A percentile compares a stretch with the other conserved stretches of the same genome.
phyloP scores from a whole-genome alignment of 2,113 vertebrate genomes.

The Camelus dromedarius region DNA sequence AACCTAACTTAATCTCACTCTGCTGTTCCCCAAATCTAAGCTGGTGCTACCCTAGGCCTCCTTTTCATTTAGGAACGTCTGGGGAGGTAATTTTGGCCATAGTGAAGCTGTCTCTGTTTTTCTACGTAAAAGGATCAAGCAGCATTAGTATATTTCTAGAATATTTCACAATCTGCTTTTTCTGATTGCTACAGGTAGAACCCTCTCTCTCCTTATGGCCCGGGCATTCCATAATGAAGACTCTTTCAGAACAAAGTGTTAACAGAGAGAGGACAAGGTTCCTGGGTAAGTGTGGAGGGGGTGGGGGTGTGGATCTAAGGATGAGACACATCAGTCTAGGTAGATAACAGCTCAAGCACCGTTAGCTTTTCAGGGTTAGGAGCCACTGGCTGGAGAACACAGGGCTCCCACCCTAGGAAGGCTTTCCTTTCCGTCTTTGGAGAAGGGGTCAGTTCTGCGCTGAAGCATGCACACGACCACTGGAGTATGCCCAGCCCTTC shows the following conservation, averaged over 20 bases:
- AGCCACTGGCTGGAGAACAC: neutral
- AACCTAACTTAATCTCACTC: neutral
- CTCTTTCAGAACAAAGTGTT: neutral
- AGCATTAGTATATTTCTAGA: neutral
- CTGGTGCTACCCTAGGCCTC: neutral
- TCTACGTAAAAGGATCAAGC: neutral
- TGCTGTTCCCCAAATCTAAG: neutral
- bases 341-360: neutral
- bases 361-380: neutral
- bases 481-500: neutral
- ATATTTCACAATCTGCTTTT: neutral
- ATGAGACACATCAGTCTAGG: neutral
- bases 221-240: neutral
- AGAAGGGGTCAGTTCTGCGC: neutral
- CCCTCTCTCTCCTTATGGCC: neutral
- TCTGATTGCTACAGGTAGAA: neutral
- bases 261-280: neutral
- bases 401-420: neutral
- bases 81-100: neutral
- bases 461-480: rapidly evolving
- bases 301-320: neutral
- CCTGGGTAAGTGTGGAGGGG: neutral
- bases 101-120: neutral
- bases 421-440: neutral
- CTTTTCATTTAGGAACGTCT: neutral